Evolutionary conservation across 2,888 invertebrate genomes (phyloP), one percentile per base, ranked within the genome.

Genomic region (Petrolisthes manimaculis): DNA sequence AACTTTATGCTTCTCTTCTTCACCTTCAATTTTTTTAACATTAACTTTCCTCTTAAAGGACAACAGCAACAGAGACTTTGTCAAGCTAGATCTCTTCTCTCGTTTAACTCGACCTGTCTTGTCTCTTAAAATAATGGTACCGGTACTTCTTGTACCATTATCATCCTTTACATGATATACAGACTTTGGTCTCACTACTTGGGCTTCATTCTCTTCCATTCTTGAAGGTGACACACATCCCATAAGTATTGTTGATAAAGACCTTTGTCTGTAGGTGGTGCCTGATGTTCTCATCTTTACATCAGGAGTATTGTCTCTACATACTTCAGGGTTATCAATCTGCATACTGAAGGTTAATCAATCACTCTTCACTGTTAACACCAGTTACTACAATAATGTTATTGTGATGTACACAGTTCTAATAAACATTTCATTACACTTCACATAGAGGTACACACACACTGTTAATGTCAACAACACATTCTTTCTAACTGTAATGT

Each of bases 201-300:
- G 24, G 18, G n/a, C 24, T 6, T 24, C 5, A 5, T 3, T n/a
- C 0, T 71, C 71, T 14, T 21, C 18, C 18, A 37, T 3, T n/a
- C 24, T 55, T 8, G 14, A n/a, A 0, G 86, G 82, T 18, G 86
- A 81, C 21, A 86, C 82, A 54, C 86, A 86, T 51, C 86, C 53
- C 51, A 82, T 61, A 21, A 86, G 77, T 37, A 82, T 24, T 6
- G 81, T 61, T 21, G 82, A 86, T 18, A 81, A 55, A 1, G 86
- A 74, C 71, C 86, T 84, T 24, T 67, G 78, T 67, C 24, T 71
- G 53, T 18, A 8, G 54, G 71, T 2, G 37, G n/a, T 83, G 83
- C 5, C 21, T 71, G 71, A 21, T n/a, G 18, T 1, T n/a, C 71
- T 12, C 21, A 71, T 14, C 21, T 71, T 71, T 6, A 71, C 71